Conservation (phyloP, 2,797 vertebrate genomes). For the Trematomus bernacchii region DNA sequence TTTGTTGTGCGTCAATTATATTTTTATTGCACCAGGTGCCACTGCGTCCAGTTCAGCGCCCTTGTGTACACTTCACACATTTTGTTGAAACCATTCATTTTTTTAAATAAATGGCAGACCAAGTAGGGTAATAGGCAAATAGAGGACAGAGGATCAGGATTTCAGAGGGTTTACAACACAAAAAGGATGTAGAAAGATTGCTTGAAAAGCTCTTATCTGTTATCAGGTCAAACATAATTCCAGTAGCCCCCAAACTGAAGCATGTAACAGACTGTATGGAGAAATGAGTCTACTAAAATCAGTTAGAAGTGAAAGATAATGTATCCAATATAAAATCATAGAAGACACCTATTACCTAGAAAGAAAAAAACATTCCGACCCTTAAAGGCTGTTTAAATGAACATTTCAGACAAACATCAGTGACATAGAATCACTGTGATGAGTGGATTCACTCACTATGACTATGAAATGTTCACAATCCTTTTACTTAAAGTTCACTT, state of each 20-base stretch:
- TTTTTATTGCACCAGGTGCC: not conserved
- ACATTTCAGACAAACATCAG: not conserved
- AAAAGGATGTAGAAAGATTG: conserved; percentile 1
- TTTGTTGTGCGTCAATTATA: not conserved
- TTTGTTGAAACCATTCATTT: conserved; percentile 14
- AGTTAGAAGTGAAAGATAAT: not conserved
- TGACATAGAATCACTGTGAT: no score
- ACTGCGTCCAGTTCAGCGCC: conserved; percentile 6
- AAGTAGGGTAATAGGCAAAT: not conserved
- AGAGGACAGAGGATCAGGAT: not conserved
- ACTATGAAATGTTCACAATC: no score
- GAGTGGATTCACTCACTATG: no score
- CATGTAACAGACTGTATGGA: conserved; percentile 4
- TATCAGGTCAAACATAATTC: not conserved
- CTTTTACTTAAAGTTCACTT: no score
- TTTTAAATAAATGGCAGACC: conserved; percentile 6
- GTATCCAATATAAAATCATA: not conserved
- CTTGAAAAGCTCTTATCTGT: not conserved
- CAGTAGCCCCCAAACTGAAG: conserved; percentile 12
- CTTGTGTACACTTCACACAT: conserved; percentile 29
- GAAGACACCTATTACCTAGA: not conserved
- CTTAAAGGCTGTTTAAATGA: not conserved
- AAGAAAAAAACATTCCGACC: not conserved
- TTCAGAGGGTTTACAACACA: conserved; percentile 5
- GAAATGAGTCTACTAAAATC: not conserved